Evolutionary conservation across 2,113 vertebrate species (phyloP).

Genomic region (Macquaria ambigua): DNA sequence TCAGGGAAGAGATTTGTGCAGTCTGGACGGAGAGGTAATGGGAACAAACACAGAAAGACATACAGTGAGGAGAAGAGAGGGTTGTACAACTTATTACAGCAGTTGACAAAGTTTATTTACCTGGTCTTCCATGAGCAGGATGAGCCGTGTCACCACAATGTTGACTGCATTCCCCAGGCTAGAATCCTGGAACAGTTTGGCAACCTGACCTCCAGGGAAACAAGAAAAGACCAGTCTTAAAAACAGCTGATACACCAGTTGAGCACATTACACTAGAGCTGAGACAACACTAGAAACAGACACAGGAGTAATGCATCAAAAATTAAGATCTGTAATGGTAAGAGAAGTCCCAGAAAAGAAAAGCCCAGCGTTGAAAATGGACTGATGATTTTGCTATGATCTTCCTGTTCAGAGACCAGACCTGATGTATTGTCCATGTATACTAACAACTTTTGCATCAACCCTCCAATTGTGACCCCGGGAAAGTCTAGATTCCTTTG

Average conservation of each 20-base stretch:
- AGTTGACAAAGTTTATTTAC: constrained; percentile 73
- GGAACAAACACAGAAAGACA: constrained; percentile 1
- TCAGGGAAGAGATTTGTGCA: constrained; percentile 8
- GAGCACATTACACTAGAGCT: neutral
- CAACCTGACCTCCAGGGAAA: constrained; percentile 99
- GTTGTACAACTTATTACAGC: neutral
- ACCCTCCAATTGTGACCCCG: neutral
- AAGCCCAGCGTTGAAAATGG: neutral
- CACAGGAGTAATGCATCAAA: neutral
- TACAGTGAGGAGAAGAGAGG: neutral
- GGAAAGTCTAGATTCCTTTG: neutral
- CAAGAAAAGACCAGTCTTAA: constrained; percentile 99
- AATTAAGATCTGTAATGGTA: neutral
- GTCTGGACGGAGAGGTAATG: constrained; percentile 1
- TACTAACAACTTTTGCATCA: neutral
- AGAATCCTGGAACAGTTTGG: constrained; percentile 99
- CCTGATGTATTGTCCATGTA: neutral
- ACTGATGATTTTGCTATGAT: neutral
- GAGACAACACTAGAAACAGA: constrained; percentile 6
- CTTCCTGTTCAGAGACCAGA: neutral
- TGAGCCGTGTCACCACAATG: constrained; percentile 96
- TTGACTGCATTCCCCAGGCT: constrained; percentile 99
- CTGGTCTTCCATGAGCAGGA: constrained; percentile 98
- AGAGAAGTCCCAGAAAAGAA: neutral
- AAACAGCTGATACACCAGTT: constrained; percentile 77